phyloP scores from a whole-genome alignment of 2,888 invertebrate genomes.

The Ichneumoninae sp. region DNA sequence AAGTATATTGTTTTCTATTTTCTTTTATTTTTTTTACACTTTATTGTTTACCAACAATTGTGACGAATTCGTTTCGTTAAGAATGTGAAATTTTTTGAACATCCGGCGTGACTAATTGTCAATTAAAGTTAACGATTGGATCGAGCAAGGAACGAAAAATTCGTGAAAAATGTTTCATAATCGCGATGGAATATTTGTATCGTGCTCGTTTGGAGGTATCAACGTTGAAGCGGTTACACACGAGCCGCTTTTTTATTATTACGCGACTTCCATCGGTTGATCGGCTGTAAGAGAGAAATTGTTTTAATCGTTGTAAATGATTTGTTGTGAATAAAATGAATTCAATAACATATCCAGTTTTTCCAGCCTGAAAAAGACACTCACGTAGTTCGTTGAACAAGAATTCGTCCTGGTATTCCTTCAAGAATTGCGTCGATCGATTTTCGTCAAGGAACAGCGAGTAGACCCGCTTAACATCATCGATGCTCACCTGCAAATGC shows the following conservation, averaged over 20 bases:
- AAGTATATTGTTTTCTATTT: slow-evolving; percentile 51
- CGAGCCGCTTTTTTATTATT: slow-evolving; percentile 31
- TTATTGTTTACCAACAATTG: slow-evolving; percentile 53
- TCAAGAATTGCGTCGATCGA: slow-evolving; percentile 96
- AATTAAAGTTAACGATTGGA: slow-evolving; percentile 27
- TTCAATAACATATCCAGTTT: slow-evolving; percentile 26
- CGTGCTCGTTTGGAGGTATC: slow-evolving; percentile 45
- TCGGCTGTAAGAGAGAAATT: slow-evolving; percentile 73
- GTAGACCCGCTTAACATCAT: slow-evolving; percentile 98
- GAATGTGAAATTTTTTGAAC: slow-evolving; percentile 2
- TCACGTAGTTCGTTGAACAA: slow-evolving; percentile 91
- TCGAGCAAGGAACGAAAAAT: neutral
- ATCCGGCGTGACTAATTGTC: slow-evolving; percentile 32
- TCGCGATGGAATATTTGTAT: slow-evolving; percentile 38
- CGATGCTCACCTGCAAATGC: slow-evolving; percentile 89
- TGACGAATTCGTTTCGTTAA: slow-evolving; percentile 34
- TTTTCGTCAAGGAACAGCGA: slow-evolving; percentile 97
- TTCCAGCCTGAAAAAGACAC: slow-evolving; percentile 54
- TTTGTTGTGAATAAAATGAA: slow-evolving; percentile 43
- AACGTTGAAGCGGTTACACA: slow-evolving; percentile 18
- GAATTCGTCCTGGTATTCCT: slow-evolving; percentile 98
- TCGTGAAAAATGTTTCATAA: slow-evolving; percentile 19
- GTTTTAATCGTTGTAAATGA: slow-evolving; percentile 33
- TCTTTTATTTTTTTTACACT: slow-evolving; percentile 55
- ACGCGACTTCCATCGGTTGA: slow-evolving; percentile 78